These are phyloP conservation scores for Papilio machaon DNA, from an alignment of 1,140 invertebrate species.

Conservation along the genomic window DNA sequence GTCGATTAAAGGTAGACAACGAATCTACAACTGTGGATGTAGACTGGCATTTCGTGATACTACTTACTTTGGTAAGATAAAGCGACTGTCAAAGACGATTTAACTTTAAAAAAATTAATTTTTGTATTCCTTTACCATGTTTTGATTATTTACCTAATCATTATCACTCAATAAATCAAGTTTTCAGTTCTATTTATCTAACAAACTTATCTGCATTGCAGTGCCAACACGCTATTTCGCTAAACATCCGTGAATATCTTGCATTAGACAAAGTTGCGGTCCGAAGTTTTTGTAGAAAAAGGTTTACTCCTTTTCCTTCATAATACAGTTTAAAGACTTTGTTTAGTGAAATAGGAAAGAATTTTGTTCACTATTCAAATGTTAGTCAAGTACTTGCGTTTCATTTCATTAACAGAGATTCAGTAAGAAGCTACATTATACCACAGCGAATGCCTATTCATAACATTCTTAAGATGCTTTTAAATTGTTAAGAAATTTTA, in stretches of 20 bases:
- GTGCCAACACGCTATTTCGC: background rate
- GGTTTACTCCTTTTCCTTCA: background rate
- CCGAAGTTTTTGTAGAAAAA: background rate
- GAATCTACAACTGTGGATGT: too few relatives aligned
- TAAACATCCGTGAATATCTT: slow-evolving; percentile 18
- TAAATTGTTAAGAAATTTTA: background rate
- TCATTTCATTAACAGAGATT: background rate
- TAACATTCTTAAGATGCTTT: background rate
- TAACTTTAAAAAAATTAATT: background rate
- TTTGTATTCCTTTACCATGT: background rate
- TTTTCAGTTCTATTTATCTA: background rate
- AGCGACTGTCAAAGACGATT: too few relatives aligned
- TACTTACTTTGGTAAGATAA: too few relatives aligned
- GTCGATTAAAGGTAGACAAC: too few relatives aligned
- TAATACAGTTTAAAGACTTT: slow-evolving; percentile 19
- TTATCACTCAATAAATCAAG: slow-evolving; percentile 39
- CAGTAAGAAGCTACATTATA: background rate
- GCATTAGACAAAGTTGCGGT: slow-evolving; percentile 19
- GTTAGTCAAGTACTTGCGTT: background rate
- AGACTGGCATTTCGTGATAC: too few relatives aligned
- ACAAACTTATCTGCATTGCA: slow-evolving; percentile 1
- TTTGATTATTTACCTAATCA: slow-evolving; percentile 12
- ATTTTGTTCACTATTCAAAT: slow-evolving; percentile 8
- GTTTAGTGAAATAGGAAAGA: background rate
- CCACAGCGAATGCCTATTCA: background rate